Evolutionary conservation across 2,888 invertebrate species (phyloP).

Genomic region (Brenthis ino): DNA sequence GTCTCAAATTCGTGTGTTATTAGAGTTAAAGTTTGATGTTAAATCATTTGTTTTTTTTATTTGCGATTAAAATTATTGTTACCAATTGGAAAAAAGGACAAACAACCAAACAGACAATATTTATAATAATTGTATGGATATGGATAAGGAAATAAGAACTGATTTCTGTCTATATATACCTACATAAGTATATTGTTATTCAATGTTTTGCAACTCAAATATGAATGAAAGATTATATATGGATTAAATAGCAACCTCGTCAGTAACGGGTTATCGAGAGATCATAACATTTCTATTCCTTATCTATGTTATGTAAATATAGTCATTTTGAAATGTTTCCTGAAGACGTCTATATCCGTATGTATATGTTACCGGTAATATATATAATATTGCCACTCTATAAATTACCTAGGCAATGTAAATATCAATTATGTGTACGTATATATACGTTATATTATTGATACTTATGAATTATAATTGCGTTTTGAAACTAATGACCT

Average conservation of each 20-base stretch:
- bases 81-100: too few species aligned
- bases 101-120: too few species aligned
- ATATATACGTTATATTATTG: too few species aligned
- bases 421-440: too few species aligned
- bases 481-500: too few species aligned
- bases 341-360: not conserved
- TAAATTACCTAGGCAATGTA: not conserved
- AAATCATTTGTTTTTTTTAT: too few species aligned
- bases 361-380: not conserved
- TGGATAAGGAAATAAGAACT: too few species aligned
- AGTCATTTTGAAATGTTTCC: constrained; percentile 1
- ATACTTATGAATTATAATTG: too few species aligned
- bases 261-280: constrained; percentile 14
- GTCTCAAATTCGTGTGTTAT: too few species aligned
- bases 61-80: too few species aligned
- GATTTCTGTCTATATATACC: not conserved
- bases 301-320: constrained; percentile 13
- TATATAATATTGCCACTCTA: not conserved
- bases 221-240: constrained; percentile 14
- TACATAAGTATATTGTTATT: not conserved
- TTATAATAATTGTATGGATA: too few species aligned
- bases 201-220: not conserved
- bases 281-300: constrained; percentile 13
- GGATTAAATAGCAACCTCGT: constrained; percentile 9
- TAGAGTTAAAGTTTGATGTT: too few species aligned